Evolutionary conservation across 2,888 invertebrate species (phyloP), one percentile per base, ranked within the genome.

Genomic region (Argynnis bischoffii): DNA sequence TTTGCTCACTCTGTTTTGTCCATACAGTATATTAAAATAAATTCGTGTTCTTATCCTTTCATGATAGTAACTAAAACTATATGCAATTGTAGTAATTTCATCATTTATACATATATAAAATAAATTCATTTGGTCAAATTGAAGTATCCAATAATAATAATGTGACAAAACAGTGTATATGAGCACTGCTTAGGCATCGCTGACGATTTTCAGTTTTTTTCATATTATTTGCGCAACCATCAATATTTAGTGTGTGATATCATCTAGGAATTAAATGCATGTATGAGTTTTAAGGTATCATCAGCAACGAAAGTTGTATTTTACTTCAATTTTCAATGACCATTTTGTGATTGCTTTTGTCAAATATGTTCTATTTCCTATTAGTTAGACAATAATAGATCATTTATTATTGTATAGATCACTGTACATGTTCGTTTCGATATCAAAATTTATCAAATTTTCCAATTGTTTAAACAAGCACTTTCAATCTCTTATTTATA

Each of bases 111-210:
- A 11, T 41, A 41, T 41, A 41, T 8, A 35, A 35, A 41, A 41
- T 41, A 11, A 41, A 11, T 41, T 41, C 11, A 41, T 41, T 41
- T 8, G 35, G 35, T 41, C 35, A 3, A 0, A 35, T 35, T 35
- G 1, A 8, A 35, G 1, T 35, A 41, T 41, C 11, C 35, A 11
- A 41, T 41, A 41, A 26, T 5, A 26, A 21, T 55, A 56, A 59
- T 41, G 48, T 53, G 73, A 86, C 89, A 88, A 85, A 83, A 82
- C 85, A 84, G 83, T 86, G 86, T 78, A 75, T 75, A 74, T 72
- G 73, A 73, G 85, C 88, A 90, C 90, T 77, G 92, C 90, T 90
- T 79, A 79, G 80, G 88, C 90, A 90, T 90, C 79, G 92, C 91
- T 90, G 83, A 71, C 66, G 64, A 73, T 80, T 83, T 81, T 69